Evolutionary conservation across 2,797 vertebrate species (phyloP), one percentile per base, ranked within the genome.

Genomic region (Syngnathus acus): DNA sequence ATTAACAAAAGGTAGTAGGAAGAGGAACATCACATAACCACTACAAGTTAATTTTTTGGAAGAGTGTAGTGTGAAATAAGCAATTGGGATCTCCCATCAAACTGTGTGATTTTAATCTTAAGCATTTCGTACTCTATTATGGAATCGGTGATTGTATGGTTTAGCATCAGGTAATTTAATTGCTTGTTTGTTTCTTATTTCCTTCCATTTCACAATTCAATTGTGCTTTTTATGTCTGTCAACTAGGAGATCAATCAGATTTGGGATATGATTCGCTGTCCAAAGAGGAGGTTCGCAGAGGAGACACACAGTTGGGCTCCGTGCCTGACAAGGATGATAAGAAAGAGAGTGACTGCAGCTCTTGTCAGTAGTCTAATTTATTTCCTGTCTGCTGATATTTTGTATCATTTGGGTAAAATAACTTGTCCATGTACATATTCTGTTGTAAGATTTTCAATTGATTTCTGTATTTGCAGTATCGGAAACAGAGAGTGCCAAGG

Each of bases 331-430:
- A 90, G 78, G 94, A 93, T 60, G 92, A 94, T 76, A 93, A 93
- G 82, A 94, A 93, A 84, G 94, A 93, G 79, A 96, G 93, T 70
- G 94, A 95, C 87, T 94, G 92, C 84, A 95, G 94, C 82, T 90
- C 87, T 68, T 59, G 88, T 90, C 63, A 88, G 88, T 89, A 76
- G 4, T 58, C 61, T 65, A 63, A 67, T 57, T 78, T 68, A 17
- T 65, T 9, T 47, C 14, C 64, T 21, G 32, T 14, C 21, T 32
- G 13, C 11, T 55, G 23, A 32, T 55, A 26, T 55, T 26, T 55
- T 32, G 21, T 55, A 4, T 5, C 5, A 7, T 54, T 54, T 5
- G 10, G 53, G 53, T 23, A 11, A 26, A 26, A 11, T 10, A 47
- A 37, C 16, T 23, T 50, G 23, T 21, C 16, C n/a, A 6, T 64